phyloP scores from a whole-genome alignment of 2,888 invertebrate species.

The Cephalotes varians region DNA sequence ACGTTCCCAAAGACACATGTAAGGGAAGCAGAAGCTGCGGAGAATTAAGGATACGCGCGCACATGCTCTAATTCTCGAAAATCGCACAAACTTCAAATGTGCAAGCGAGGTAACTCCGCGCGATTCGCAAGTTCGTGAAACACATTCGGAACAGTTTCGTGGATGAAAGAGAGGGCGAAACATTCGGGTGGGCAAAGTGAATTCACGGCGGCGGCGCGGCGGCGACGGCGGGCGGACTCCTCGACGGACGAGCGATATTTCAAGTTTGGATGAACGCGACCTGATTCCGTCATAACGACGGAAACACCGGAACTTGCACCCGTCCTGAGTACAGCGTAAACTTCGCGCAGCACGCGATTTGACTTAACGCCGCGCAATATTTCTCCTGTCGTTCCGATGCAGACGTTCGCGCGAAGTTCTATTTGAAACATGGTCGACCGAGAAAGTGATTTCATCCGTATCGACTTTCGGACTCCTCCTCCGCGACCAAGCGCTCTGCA shows the following conservation, averaged over 20 bases:
- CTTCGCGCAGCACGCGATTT: conserved; percentile 43
- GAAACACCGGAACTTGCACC: conserved; percentile 31
- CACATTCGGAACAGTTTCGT: conserved; percentile 43
- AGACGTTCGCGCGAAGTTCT: conserved; percentile 43
- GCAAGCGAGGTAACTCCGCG: conserved; percentile 31
- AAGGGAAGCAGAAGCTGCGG: conserved; percentile 5
- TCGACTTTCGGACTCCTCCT: conserved; percentile 41
- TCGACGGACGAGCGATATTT: conserved; percentile 53
- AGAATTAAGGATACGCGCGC: conserved; percentile 7
- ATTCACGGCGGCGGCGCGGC: conserved; percentile 45
- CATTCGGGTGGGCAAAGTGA: conserved; percentile 56
- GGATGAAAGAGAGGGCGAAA: conserved; percentile 61
- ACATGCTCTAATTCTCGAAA: conserved; percentile 38
- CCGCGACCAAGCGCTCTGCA: background rate
- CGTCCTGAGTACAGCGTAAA: conserved; percentile 33
- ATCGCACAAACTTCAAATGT: conserved; percentile 45
- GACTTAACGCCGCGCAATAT: conserved; percentile 52
- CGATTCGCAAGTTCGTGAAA: conserved; percentile 65
- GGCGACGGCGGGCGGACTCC: conserved; percentile 13
- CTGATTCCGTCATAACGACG: conserved; percentile 64
- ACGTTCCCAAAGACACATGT: background rate
- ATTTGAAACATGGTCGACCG: conserved; percentile 32
- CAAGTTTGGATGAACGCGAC: conserved; percentile 60
- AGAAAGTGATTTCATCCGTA: conserved; percentile 45
- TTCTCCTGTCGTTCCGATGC: conserved; percentile 47